A percentile compares a stretch with the other conserved stretches of the same genome.
Conservation (phyloP, 2,113 vertebrate species). For the Acinonyx jubatus region DNA sequence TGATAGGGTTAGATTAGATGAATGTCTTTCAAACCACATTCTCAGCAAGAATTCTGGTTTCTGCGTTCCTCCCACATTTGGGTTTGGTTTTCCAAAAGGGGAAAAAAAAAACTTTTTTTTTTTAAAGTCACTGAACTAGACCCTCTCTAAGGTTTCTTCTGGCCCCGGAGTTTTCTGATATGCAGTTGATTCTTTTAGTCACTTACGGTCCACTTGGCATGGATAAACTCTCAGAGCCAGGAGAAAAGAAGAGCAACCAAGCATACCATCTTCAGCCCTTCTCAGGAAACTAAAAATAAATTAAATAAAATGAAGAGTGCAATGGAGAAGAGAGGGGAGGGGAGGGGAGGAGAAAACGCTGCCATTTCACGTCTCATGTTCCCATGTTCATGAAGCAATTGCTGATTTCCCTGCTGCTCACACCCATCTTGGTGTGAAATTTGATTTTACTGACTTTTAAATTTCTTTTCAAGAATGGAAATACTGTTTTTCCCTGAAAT, state of each 20-base stretch:
- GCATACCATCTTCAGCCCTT: conserved; percentile 26
- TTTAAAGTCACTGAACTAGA: not conserved
- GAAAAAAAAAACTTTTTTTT: not conserved
- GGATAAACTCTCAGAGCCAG: conserved; percentile 56
- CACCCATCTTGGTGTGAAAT: conserved; percentile 59
- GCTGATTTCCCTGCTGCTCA: conserved; percentile 36
- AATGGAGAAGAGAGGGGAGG: not conserved
- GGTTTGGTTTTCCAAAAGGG: not conserved
- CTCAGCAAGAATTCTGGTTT: not conserved
- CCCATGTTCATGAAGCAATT: not conserved
- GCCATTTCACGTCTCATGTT: not conserved
- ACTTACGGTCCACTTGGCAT: conserved; percentile 52
- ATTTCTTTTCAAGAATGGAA: conserved; percentile 62
- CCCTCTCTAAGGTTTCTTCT: not conserved
- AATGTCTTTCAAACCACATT: not conserved
- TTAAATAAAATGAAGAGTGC: conserved; percentile 36
- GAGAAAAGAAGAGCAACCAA: conserved; percentile 55
- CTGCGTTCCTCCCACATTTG: not conserved
- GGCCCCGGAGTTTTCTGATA: conserved; percentile 6
- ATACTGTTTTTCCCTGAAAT: conserved; percentile 61
- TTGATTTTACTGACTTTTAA: conserved; percentile 69
- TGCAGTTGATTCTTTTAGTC: conserved; percentile 40
- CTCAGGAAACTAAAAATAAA: conserved; percentile 68
- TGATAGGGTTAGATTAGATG: not conserved
- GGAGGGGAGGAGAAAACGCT: not conserved